Evolutionary conservation across 1,140 invertebrate species (phyloP).

Genomic region (Paraescarpia echinospica): DNA sequence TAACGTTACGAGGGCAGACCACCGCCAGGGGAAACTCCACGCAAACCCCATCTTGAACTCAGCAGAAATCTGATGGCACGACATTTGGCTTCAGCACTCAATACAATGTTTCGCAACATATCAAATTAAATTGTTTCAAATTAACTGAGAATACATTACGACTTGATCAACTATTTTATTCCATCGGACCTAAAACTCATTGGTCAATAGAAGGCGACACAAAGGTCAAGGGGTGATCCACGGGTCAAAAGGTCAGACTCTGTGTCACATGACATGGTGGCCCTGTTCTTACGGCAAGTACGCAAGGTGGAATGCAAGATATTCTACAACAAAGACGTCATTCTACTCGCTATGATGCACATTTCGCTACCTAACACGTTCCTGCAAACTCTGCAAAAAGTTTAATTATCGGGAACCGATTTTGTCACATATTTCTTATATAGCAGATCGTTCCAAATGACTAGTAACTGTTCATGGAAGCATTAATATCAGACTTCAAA

Average conservation of each 20-base stretch:
- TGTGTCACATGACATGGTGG: neutral
- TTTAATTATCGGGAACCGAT: neutral
- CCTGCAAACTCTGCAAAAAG: neutral
- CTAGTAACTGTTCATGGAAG: neutral
- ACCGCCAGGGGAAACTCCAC: neutral
- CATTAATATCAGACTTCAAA: slow-evolving; percentile 1
- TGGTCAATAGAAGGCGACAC: neutral
- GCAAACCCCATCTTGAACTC: neutral
- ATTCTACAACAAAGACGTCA: neutral
- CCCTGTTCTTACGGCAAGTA: neutral
- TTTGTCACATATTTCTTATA: neutral
- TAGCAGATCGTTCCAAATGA: slow-evolving; percentile 5
- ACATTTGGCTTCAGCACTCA: neutral
- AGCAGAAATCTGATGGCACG: neutral
- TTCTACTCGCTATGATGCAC: neutral
- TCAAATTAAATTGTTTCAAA: neutral
- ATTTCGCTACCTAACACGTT: neutral
- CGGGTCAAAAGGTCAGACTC: no score
- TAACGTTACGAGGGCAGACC: no score
- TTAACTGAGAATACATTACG: neutral
- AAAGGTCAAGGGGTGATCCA: neutral
- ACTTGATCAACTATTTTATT: neutral
- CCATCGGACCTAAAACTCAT: neutral
- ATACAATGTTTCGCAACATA: neutral
- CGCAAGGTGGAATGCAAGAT: neutral